Percentiles rank a stretch among this genome's conserved stretches.
Conservation (phyloP, 2,797 vertebrate species). For the Sparidentex hasta region DNA sequence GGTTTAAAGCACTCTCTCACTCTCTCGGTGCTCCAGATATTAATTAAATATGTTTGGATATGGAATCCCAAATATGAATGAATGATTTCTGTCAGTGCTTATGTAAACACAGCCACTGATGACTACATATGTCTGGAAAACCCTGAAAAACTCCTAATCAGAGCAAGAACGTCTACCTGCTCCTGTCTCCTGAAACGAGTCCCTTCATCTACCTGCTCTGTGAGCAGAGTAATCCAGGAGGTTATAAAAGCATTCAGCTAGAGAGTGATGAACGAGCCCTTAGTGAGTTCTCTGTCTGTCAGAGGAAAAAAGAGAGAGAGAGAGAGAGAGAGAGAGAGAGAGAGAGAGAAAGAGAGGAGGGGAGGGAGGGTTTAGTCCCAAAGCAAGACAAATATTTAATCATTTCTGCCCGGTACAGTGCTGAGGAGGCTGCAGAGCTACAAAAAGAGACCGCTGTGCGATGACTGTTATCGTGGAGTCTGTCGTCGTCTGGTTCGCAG, state of each 20-base stretch:
- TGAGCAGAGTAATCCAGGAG: slow-evolving; percentile 66
- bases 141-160: slow-evolving; percentile 10
- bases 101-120: slow-evolving; percentile 34
- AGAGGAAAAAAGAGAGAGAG: slow-evolving; percentile 35
- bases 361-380: slow-evolving; percentile 12
- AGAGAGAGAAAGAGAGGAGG: neutral
- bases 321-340: neutral
- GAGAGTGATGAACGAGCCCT: slow-evolving; percentile 80
- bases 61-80: neutral
- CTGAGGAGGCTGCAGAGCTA: slow-evolving; percentile 66
- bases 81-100: neutral
- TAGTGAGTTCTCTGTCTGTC: slow-evolving; percentile 76
- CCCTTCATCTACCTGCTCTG: slow-evolving; percentile 57
- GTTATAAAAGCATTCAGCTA: slow-evolving; percentile 69
- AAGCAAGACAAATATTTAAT: slow-evolving; percentile 54
- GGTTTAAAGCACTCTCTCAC: neutral
- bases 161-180: slow-evolving; percentile 5
- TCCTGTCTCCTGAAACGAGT: slow-evolving; percentile 27
- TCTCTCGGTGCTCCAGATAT: neutral
- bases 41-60: neutral
- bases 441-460: slow-evolving; percentile 57
- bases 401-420: slow-evolving; percentile 49
- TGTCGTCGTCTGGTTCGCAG: slow-evolving; percentile 40
- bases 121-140: slow-evolving; percentile 20
- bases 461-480: slow-evolving; percentile 39